Conservation (phyloP, 2,888 invertebrate genomes). For the Hermodice carunculata region DNA sequence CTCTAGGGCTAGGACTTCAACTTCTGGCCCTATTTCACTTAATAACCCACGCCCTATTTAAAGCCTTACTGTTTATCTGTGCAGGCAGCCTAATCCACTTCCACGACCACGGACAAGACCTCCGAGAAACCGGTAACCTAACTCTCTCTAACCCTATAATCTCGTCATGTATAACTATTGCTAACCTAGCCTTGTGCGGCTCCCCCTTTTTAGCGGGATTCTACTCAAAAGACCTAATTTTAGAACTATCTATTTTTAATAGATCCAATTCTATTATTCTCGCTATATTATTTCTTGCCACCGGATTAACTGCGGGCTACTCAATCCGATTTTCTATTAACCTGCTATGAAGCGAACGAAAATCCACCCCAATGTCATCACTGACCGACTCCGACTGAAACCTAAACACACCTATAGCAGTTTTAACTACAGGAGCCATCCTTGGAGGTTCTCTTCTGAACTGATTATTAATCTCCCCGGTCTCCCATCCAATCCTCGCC, state of each 20-base stretch:
- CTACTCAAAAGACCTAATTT: slow-evolving; percentile 59
- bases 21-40: slow-evolving; percentile 80
- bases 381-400: slow-evolving; percentile 11
- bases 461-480: slow-evolving; percentile 20
- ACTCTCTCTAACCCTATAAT: slow-evolving; percentile 48
- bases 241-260: slow-evolving; percentile 38
- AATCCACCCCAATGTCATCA: slow-evolving; percentile 4
- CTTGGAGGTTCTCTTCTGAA: slow-evolving; percentile 20
- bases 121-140: slow-evolving; percentile 71
- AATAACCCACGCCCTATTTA: slow-evolving; percentile 82
- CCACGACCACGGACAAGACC: slow-evolving; percentile 77
- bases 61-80: slow-evolving; percentile 81
- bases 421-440: slow-evolving; percentile 25
- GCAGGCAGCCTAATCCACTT: slow-evolving; percentile 80
- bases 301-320: slow-evolving; percentile 36
- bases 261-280: slow-evolving; percentile 18
- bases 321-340: slow-evolving; percentile 32
- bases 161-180: slow-evolving; percentile 37
- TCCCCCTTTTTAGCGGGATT: slow-evolving; percentile 58
- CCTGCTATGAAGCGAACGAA: slow-evolving; percentile 20
- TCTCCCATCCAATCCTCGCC: slow-evolving; percentile 10
- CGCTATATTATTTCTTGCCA: slow-evolving; percentile 27
- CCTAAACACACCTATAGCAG: slow-evolving; percentile 21
- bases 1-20: slow-evolving; percentile 74
- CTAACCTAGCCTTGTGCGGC: slow-evolving; percentile 48